These are phyloP conservation scores for Hypomecis punctinalis DNA, from an alignment of 2,888 invertebrate species.

Conservation along the genomic window DNA sequence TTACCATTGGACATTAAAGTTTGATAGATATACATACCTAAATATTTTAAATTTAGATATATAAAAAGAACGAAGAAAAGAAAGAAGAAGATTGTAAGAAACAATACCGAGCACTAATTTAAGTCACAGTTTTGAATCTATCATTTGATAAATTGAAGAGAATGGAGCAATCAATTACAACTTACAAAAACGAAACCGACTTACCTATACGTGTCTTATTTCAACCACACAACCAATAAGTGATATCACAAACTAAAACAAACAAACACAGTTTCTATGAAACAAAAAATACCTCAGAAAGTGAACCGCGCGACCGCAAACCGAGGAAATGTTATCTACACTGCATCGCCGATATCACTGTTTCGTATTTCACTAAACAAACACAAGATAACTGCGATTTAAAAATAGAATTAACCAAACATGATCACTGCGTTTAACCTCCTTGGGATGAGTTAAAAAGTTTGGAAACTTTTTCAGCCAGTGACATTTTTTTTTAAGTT, in stretches of 20 bases:
- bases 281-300: slow-evolving; percentile 57
- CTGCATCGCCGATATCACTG: slow-evolving; percentile 65
- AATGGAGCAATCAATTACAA: neutral
- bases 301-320: slow-evolving; percentile 67
- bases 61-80: too few relatives aligned
- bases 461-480: slow-evolving; percentile 20
- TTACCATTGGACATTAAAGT: too few relatives aligned
- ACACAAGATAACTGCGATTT: slow-evolving; percentile 59
- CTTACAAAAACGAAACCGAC: neutral
- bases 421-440: slow-evolving; percentile 20
- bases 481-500: slow-evolving; percentile 34
- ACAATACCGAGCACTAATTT: neutral
- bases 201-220: slow-evolving; percentile 20
- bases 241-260: slow-evolving; percentile 21
- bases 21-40: too few relatives aligned
- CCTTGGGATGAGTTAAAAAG: slow-evolving; percentile 27
- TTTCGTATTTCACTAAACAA: slow-evolving; percentile 68
- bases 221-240: slow-evolving; percentile 17
- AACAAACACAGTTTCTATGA: slow-evolving; percentile 25
- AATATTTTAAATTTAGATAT: too few relatives aligned
- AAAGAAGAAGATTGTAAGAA: too few relatives aligned
- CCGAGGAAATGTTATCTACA: slow-evolving; percentile 70
- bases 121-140: neutral
- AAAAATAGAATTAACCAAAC: slow-evolving; percentile 38
- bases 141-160: neutral